phyloP scores from a whole-genome alignment of 2,113 vertebrate species.

The Bambusicola thoracicus region DNA sequence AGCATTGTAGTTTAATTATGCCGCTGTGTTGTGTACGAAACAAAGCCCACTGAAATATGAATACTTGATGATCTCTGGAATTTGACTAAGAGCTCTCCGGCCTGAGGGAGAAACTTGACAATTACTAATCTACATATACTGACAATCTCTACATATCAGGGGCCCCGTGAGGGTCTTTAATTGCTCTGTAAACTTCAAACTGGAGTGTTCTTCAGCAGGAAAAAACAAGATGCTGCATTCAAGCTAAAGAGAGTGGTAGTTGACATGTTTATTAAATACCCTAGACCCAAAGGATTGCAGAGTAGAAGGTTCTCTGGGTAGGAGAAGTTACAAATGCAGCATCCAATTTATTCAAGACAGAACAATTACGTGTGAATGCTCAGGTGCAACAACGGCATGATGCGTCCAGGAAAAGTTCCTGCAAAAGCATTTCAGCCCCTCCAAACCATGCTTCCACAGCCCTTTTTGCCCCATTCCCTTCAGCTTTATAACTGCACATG shows the following conservation, averaged over 20 bases:
- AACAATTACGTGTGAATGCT: background rate
- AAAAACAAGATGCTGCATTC: constrained; percentile 69
- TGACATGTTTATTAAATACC: constrained; percentile 80
- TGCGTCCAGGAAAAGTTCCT: background rate
- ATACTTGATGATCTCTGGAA: constrained; percentile 75
- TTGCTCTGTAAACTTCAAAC: constrained; percentile 80
- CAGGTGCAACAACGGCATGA: background rate
- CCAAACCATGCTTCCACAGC: background rate
- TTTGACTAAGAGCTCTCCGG: constrained; percentile 72
- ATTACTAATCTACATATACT: constrained; percentile 75
- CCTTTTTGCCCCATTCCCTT: background rate
- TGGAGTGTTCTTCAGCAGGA: constrained; percentile 77
- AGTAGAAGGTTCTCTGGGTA: constrained; percentile 40
- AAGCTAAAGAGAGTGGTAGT: constrained; percentile 69
- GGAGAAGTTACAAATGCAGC: constrained; percentile 11
- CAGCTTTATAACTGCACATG: background rate
- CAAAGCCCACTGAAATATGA: constrained; percentile 73
- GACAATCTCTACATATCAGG: constrained; percentile 67
- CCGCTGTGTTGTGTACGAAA: constrained; percentile 62
- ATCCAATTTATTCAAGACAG: background rate
- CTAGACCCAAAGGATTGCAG: constrained; percentile 16
- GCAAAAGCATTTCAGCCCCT: background rate
- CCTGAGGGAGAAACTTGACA: constrained; percentile 71
- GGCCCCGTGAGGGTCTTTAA: constrained; percentile 76
- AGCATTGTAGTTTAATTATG: constrained; percentile 75